Conservation (phyloP, 2,888 invertebrate species). For the Nezara viridula region DNA sequence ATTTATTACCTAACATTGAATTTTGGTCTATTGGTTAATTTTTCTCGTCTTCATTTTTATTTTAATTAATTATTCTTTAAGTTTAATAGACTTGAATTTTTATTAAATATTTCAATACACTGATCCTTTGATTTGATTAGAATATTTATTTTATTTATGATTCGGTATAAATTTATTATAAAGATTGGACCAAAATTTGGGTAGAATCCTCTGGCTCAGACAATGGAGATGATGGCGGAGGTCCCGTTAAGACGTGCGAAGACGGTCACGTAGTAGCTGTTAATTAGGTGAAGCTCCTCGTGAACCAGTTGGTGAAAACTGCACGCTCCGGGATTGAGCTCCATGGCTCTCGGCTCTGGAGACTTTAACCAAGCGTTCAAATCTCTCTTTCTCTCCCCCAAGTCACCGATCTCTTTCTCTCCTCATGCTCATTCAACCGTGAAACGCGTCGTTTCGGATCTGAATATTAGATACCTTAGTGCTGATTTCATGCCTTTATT, state of each 20-base stretch:
- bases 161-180: not conserved
- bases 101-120: too few relatives aligned
- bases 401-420: not conserved
- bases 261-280: slow-evolving; percentile 31
- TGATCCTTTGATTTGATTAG: too few relatives aligned
- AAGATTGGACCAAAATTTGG: not conserved
- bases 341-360: not conserved
- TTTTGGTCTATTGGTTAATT: too few relatives aligned
- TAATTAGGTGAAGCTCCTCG: slow-evolving; percentile 42
- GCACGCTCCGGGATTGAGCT: not conserved
- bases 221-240: not conserved
- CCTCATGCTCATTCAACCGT: not conserved
- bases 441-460: not conserved
- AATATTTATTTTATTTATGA: not conserved
- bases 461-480: not conserved
- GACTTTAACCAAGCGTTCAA: slow-evolving; percentile 17
- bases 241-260: slow-evolving; percentile 42
- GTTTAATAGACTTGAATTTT: too few relatives aligned
- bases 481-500: not conserved
- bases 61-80: too few relatives aligned
- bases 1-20: too few relatives aligned
- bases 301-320: slow-evolving; percentile 11
- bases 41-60: too few relatives aligned
- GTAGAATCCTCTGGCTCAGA: not conserved
- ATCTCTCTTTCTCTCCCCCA: not conserved